A percentile compares a stretch with the other conserved stretches of the same genome.
These are phyloP conservation scores for Fabriciana adippe DNA, from an alignment of 2,888 invertebrate genomes.

Conservation along the genomic window DNA sequence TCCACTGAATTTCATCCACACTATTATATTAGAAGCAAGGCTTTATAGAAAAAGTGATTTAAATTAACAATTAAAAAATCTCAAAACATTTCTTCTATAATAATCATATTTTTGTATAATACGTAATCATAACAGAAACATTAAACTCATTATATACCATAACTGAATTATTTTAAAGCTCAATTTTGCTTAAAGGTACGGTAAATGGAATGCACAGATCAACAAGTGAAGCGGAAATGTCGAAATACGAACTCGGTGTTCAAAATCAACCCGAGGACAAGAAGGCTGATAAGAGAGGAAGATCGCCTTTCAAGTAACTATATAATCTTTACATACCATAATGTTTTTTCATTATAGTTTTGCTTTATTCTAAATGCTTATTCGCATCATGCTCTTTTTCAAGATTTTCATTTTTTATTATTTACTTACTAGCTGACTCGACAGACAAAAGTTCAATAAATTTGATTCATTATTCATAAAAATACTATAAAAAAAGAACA, in stretches of 20 bases:
- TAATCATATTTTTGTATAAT: background rate
- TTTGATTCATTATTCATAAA: no score
- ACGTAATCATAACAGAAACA: background rate
- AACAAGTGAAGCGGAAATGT: constrained; percentile 89
- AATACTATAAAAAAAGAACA: no score
- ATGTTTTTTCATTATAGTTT: no score
- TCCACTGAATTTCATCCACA: no score
- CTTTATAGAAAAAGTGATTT: no score
- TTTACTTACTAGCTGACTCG: no score
- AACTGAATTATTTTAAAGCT: background rate
- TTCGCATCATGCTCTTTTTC: no score
- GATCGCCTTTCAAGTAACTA: constrained; percentile 93
- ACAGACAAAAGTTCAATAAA: no score
- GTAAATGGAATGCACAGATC: constrained; percentile 85
- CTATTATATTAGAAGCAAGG: no score
- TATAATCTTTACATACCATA: background rate
- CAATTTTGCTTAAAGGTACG: constrained; percentile 54
- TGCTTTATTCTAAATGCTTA: no score
- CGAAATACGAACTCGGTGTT: constrained; percentile 84
- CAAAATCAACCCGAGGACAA: constrained; percentile 79
- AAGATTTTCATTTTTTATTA: no score
- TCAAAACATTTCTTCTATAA: background rate
- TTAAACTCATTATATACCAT: background rate
- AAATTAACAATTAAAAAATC: no score
- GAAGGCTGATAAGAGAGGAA: constrained; percentile 88